phyloP scores from a whole-genome alignment of 2,888 invertebrate genomes.

The Candidula unifasciata region DNA sequence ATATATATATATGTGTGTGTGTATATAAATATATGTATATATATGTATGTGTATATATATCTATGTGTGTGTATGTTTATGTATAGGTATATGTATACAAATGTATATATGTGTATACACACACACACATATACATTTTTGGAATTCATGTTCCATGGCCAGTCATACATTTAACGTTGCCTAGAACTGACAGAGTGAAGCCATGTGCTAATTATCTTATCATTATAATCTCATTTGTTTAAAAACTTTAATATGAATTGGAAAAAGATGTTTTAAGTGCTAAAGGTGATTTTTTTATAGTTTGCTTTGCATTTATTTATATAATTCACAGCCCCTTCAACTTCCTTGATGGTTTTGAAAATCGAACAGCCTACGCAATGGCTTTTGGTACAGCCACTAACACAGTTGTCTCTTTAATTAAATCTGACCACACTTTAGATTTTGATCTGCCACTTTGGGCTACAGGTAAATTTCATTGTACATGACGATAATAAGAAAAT shows the following conservation, averaged over 20 bases:
- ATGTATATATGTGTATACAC: background rate
- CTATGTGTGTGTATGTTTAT: background rate
- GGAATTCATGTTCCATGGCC: too few species aligned
- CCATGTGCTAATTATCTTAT: too few species aligned
- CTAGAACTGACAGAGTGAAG: too few species aligned
- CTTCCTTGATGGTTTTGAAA: conserved; percentile 58
- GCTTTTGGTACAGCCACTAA: conserved; percentile 59
- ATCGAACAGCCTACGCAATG: conserved; percentile 56
- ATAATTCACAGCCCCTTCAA: conserved; percentile 54
- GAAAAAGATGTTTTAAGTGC: background rate
- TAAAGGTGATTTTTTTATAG: background rate
- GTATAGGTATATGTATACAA: background rate
- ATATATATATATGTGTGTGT: too few species aligned
- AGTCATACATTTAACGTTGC: too few species aligned
- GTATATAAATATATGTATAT: too few species aligned
- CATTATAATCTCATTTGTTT: background rate
- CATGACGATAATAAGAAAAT: too few species aligned
- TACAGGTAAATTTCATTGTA: conserved; percentile 7
- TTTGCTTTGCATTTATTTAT: background rate
- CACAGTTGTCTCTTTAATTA: conserved; percentile 50
- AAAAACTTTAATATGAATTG: background rate
- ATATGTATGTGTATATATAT: too few species aligned
- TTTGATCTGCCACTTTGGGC: conserved; percentile 48
- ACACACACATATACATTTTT: background rate
- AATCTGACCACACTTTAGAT: conserved; percentile 7